Conservation (phyloP, 2,888 invertebrate species). For the Tenodera sinensis region DNA sequence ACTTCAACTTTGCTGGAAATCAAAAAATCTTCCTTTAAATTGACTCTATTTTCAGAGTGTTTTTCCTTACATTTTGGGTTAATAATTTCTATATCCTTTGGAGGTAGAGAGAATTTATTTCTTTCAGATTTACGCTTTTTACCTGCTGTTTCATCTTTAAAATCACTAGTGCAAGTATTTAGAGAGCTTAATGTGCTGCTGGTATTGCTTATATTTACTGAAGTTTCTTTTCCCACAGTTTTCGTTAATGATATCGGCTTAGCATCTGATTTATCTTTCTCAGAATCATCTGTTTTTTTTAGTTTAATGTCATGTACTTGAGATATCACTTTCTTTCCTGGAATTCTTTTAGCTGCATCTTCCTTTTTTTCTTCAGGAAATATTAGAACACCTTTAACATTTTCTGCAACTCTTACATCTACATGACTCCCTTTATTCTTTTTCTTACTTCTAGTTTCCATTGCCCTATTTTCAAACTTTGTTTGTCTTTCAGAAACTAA, state of each 20-base stretch:
- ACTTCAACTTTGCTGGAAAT: neutral
- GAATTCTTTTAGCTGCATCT: neutral
- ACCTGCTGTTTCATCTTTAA: neutral
- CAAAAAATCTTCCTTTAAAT: neutral
- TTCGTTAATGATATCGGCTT: neutral
- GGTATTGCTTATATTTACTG: neutral
- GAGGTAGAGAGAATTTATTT: neutral
- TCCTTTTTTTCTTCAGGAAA: neutral
- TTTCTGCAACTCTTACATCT: neutral
- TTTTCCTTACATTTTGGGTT: neutral
- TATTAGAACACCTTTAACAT: neutral
- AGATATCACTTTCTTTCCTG: neutral
- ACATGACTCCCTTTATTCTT: neutral
- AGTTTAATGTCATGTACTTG: neutral
- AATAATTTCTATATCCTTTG: neutral
- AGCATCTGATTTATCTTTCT: neutral
- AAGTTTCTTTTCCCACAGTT: neutral
- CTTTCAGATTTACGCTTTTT: neutral
- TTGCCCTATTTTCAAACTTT: neutral
- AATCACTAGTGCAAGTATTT: neutral
- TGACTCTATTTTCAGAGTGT: neutral
- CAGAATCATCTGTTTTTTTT: neutral
- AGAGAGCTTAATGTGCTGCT: neutral
- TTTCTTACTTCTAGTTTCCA: neutral
- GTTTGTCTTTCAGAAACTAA: neutral